These are phyloP conservation scores for Temnothorax curvispinosus DNA, from an alignment of 1,140 invertebrate species.

Conservation along the genomic window DNA sequence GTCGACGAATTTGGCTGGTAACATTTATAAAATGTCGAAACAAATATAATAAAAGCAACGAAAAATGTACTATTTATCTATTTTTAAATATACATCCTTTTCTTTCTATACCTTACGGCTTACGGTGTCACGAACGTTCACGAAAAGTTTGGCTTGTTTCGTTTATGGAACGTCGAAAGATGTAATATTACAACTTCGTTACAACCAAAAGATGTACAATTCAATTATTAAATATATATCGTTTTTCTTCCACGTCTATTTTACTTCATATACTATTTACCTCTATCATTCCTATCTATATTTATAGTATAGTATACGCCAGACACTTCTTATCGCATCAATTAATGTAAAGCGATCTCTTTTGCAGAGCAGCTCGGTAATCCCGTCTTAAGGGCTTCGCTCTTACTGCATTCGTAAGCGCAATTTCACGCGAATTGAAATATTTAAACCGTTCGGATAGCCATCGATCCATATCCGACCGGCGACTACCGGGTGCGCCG, in stretches of 20 bases:
- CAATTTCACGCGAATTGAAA: conserved; percentile 44
- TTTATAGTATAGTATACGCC: background rate
- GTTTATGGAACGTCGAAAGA: background rate
- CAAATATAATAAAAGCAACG: background rate
- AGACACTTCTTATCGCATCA: background rate
- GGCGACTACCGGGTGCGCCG: conserved; percentile 27
- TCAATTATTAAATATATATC: background rate
- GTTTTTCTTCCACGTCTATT: background rate
- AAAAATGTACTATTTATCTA: background rate
- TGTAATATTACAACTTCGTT: background rate
- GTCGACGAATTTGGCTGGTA: background rate
- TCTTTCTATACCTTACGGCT: background rate
- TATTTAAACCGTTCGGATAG: conserved; percentile 39
- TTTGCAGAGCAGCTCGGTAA: background rate
- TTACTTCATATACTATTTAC: background rate
- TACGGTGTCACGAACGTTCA: background rate
- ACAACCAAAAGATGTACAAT: background rate
- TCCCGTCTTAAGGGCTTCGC: background rate
- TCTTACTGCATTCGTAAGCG: conserved; percentile 39
- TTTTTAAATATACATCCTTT: background rate
- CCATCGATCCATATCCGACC: conserved; percentile 38
- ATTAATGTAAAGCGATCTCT: background rate
- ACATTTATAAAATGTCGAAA: background rate
- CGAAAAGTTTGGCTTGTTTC: background rate
- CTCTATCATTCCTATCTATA: background rate